Evolutionary conservation across 1,140 invertebrate genomes (phyloP).

Genomic region (Pachyrhynchus sulphureomaculatus): DNA sequence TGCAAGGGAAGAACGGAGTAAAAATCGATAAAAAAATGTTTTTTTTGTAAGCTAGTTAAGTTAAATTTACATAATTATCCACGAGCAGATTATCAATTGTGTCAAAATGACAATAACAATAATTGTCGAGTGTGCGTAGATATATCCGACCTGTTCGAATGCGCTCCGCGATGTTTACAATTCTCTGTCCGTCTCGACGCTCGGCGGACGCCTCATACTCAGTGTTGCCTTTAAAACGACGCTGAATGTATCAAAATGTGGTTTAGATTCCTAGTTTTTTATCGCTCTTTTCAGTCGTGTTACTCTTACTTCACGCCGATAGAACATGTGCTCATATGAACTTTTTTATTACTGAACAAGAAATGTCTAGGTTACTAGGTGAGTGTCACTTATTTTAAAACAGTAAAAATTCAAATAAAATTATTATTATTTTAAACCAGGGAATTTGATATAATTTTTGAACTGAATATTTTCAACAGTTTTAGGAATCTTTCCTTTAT

Average conservation of each 20-base stretch:
- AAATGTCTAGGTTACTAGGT: slow-evolving; percentile 76
- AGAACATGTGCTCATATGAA: slow-evolving; percentile 62
- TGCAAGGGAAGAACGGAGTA: no score
- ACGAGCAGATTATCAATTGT: no score
- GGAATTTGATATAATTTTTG: no score
- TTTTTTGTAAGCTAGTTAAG: no score
- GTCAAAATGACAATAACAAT: slow-evolving; percentile 23
- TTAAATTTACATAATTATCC: no score
- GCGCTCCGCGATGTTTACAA: slow-evolving; percentile 25
- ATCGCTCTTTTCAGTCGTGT: slow-evolving; percentile 9
- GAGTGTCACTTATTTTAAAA: slow-evolving; percentile 41
- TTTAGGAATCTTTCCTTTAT: no score
- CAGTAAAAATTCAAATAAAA: no score
- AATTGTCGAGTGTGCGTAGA: slow-evolving; percentile 24
- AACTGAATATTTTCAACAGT: no score
- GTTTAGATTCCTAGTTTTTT: slow-evolving; percentile 13
- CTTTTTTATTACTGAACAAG: slow-evolving; percentile 73
- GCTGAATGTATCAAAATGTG: slow-evolving; percentile 23
- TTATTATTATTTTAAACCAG: no score
- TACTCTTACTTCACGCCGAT: slow-evolving; percentile 2
- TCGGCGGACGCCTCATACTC: neutral
- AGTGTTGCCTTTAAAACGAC: slow-evolving; percentile 17
- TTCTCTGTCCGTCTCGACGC: slow-evolving; percentile 22
- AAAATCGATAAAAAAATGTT: no score
- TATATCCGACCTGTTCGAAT: slow-evolving; percentile 27